A percentile compares a stretch with the other conserved stretches of the same genome.
These are phyloP conservation scores for Leptoteleia sp. DNA, from an alignment of 1,140 invertebrate species.

Conservation along the genomic window DNA sequence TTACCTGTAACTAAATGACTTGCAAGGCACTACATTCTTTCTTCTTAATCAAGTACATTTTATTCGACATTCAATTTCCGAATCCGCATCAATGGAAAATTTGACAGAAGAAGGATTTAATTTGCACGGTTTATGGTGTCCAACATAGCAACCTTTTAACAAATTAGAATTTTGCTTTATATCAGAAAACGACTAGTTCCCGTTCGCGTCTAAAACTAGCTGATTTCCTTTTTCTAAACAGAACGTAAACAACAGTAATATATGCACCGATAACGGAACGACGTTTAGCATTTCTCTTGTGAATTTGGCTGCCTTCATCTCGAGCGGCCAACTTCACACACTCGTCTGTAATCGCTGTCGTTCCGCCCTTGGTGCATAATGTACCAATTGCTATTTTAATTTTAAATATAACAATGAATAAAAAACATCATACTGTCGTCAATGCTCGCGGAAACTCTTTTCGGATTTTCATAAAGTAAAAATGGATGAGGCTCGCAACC, in stretches of 20 bases:
- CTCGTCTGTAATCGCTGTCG: too few relatives aligned
- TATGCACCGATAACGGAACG: too few relatives aligned
- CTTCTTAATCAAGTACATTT: slow-evolving; percentile 84
- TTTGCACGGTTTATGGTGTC: slow-evolving; percentile 86
- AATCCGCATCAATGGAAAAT: slow-evolving; percentile 83
- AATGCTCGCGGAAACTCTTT: slow-evolving; percentile 31
- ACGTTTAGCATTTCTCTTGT: too few relatives aligned
- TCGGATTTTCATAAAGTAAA: slow-evolving; percentile 51
- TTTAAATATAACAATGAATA: too few relatives aligned
- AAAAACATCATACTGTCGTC: slow-evolving; percentile 51
- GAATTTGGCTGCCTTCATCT: too few relatives aligned
- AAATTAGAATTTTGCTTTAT: slow-evolving; percentile 2
- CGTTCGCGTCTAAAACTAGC: too few relatives aligned
- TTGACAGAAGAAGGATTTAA: slow-evolving; percentile 85
- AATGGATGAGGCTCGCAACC: slow-evolving; percentile 86
- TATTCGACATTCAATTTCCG: slow-evolving; percentile 86
- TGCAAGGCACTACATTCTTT: slow-evolving; percentile 84
- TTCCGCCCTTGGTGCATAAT: too few relatives aligned
- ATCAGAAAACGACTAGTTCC: too few relatives aligned
- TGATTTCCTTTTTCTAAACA: too few relatives aligned
- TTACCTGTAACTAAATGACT: slow-evolving; percentile 86
- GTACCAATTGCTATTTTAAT: too few relatives aligned
- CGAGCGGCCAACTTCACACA: too few relatives aligned
- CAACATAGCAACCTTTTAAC: slow-evolving; percentile 86
- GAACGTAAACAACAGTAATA: too few relatives aligned